Evolutionary conservation across 2,797 vertebrate genomes (phyloP), one percentile per base, ranked within the genome.

Genomic region (Neopelma chrysocephalum): DNA sequence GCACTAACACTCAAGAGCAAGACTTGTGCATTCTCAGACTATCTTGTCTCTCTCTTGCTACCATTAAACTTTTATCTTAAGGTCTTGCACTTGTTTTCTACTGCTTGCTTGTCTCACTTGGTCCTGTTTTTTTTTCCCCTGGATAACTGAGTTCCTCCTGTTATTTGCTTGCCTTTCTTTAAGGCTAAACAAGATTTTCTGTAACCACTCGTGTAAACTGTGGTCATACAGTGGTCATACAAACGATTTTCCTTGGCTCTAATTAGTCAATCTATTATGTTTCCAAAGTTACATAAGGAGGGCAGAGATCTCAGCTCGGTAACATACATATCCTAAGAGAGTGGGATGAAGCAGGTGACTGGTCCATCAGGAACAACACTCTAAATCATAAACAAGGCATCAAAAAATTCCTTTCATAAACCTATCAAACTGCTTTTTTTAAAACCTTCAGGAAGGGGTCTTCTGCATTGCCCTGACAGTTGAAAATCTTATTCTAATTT

Each of bases 161-260:
- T 57, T 84, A 61, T 76, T 79, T 87, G 34, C 17, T 36, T 68
- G 15, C 11, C 54, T 93, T 94, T 71, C 38, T 71, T 50, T 65
- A 69, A 60, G 48, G 17, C 18, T 87, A 76, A 89, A 65, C 29
- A 78, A 40, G 43, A 22, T 85, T 89, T 93, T 77, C 57, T 58
- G n/a, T 34, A 90, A 36, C 79, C n/a, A 70, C 22, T 65, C 54
- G 32, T 72, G 42, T 47, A 94, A 91, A 68, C 2, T 8, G 38
- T 53, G 60, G 50, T 36, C 66, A 51, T 16, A 51, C 26, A 65
- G 15, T 48, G 54, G 42, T 76, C 58, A 73, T 72, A 42, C 12
- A 82, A 57, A 77, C 62, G 0, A 70, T 77, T 88, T 80, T 85
- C 18, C 40, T 80, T 70, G 42, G 68, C 60, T 85, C 48, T 91